Conservation (phyloP, 92 coral and sea anemone species). For the Desmophyllum pertusum region DNA sequence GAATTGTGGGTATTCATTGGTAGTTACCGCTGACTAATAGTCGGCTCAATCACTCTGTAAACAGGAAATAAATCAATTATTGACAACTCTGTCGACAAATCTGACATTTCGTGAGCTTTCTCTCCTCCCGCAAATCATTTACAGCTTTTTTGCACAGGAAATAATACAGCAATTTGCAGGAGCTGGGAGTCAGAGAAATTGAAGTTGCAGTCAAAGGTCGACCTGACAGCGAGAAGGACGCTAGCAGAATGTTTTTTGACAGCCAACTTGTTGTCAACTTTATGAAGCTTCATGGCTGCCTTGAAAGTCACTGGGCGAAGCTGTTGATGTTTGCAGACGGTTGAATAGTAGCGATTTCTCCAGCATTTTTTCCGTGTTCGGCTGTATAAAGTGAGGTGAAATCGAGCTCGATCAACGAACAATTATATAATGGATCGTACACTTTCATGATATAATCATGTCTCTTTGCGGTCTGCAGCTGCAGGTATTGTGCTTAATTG, state of each 20-base stretch:
- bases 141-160: neutral
- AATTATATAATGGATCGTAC: neutral
- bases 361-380: neutral
- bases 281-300: neutral
- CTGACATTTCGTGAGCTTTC: neutral
- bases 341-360: neutral
- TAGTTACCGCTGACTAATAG: neutral
- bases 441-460: neutral
- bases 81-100: too few relatives aligned
- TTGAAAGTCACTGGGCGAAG: neutral
- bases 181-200: neutral
- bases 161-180: neutral
- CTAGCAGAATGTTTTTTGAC: neutral
- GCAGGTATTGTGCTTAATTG: constrained; percentile 15
- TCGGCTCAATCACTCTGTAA: neutral
- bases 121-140: neutral
- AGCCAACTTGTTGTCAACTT: neutral
- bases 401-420: neutral
- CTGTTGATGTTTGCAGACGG: neutral
- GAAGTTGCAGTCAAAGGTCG: neutral
- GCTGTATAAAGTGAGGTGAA: neutral
- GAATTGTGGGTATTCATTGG: neutral
- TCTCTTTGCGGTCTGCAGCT: neutral
- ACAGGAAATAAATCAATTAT: constrained; percentile 6
- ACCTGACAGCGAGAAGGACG: neutral